These are phyloP conservation scores for Phortica variegata DNA, from an alignment of 1,140 invertebrate genomes.

Conservation along the genomic window DNA sequence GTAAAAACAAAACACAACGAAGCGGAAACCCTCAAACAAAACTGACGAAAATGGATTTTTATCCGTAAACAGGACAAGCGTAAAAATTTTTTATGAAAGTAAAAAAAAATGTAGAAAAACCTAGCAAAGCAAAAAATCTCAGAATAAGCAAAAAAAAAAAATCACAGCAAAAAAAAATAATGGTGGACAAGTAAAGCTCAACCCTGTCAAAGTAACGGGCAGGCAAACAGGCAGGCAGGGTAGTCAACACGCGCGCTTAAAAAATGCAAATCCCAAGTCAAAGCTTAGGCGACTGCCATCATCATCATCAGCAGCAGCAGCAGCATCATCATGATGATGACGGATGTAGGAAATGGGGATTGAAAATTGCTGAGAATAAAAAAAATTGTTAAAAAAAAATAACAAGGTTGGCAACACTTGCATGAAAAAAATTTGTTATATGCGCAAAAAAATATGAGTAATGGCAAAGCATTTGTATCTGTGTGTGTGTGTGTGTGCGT, in stretches of 20 bases:
- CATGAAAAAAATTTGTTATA: no score
- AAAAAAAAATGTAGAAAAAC: conserved; percentile 22
- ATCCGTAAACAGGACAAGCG: conserved; percentile 47
- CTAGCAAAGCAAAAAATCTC: conserved; percentile 15
- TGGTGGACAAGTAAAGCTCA: conserved; percentile 17
- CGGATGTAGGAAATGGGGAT: no score
- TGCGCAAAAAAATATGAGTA: no score
- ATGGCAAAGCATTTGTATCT: no score
- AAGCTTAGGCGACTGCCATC: conserved; percentile 35
- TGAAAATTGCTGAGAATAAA: no score
- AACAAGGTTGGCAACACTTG: no score
- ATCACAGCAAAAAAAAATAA: conserved; percentile 43
- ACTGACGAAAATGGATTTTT: conserved; percentile 53
- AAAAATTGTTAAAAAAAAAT: no score
- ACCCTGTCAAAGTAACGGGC: background rate
- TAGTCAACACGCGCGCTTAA: conserved; percentile 34
- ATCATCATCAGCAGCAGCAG: no score
- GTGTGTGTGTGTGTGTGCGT: no score
- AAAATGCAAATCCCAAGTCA: conserved; percentile 54
- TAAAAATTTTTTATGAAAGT: conserved; percentile 3
- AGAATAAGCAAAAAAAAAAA: conserved; percentile 17
- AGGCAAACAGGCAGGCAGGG: background rate
- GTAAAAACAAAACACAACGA: conserved; percentile 12
- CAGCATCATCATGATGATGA: no score
- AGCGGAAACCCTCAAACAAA: conserved; percentile 30